Evolutionary conservation across 2,888 invertebrate species (phyloP).

Genomic region (Chloroclysta siterata): DNA sequence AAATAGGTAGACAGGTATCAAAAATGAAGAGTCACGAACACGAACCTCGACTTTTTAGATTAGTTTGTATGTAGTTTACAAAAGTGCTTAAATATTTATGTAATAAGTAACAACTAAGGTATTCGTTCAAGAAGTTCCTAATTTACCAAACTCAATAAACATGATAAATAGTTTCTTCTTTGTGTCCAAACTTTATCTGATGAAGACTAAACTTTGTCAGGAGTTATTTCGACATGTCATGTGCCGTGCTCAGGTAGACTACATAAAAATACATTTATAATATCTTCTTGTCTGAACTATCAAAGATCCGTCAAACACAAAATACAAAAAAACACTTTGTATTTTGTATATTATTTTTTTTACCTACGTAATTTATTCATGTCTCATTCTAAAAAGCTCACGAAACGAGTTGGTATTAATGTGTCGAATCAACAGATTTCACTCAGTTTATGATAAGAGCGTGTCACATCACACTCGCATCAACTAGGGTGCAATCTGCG

Average conservation of each 20-base stretch:
- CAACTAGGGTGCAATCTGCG: constrained; percentile 57
- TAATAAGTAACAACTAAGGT: not conserved
- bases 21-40: too few species aligned
- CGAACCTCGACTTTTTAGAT: too few species aligned
- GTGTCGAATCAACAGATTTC: constrained; percentile 13
- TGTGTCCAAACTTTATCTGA: constrained; percentile 20
- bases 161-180: constrained; percentile 24
- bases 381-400: not conserved
- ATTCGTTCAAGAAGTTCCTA: constrained; percentile 7
- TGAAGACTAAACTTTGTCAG: constrained; percentile 14
- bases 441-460: constrained; percentile 27
- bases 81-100: too few species aligned
- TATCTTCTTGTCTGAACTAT: not conserved
- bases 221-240: constrained; percentile 14
- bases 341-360: not conserved
- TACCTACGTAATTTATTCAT: too few species aligned
- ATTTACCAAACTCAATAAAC: constrained; percentile 12
- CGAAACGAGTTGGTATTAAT: not conserved
- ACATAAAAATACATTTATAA: not conserved
- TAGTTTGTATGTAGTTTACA: too few species aligned
- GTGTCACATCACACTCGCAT: constrained; percentile 27
- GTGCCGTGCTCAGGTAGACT: not conserved
- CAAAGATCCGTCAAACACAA: not conserved
- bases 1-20: too few species aligned
- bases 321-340: too few species aligned